Evolutionary conservation across 1,140 invertebrate species (phyloP), one percentile per base, ranked within the genome.

Genomic region (Drosophila orena): DNA sequence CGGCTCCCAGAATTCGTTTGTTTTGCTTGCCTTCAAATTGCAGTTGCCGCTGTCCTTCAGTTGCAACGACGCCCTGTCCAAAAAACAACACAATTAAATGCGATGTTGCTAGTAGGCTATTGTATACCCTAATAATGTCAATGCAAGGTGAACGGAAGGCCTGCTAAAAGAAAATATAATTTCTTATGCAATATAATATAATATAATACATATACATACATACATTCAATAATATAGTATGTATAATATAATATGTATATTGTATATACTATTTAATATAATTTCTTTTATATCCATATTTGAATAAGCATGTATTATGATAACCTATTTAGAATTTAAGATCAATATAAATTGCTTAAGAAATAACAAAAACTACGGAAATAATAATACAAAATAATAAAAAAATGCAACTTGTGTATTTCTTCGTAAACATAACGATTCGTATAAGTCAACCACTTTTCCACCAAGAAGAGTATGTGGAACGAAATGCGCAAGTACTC

Each of bases 11-110:
- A 68, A 79, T 72, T 79, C 56, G 52, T 71, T 80, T 66, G 54
- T 44, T 79, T 69, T 54, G 55, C 58, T 84, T 58, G 77, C 81
- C 77, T 84, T 77, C 81, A 80, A 64, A 60, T 55, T 70, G 65
- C 70, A 72, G 71, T 72, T 46, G 80, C 40, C 38, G 66, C 75
- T 76, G 81, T 85, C 81, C 81, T 85, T 85, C 81, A 85, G 56
- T 81, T 86, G 59, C 62, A 81, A 74, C 81, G 42, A 59, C 74
- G 66, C 61, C 79, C 77, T 73, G 80, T 50, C 53, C 80, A 57
- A 69, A 74, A 65, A 42, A 72, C 40, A 43, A 49, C 27, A 30
- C 52, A 7, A 49, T 56, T 14, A 62, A 54, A 27, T 52, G 30
- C n/a, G 4, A 47, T 22, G 37, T 24, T 10, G 15, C 52, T 30